These are phyloP conservation scores for Prochilodus magdalenae DNA, from an alignment of 2,113 vertebrate species.

Conservation along the genomic window DNA sequence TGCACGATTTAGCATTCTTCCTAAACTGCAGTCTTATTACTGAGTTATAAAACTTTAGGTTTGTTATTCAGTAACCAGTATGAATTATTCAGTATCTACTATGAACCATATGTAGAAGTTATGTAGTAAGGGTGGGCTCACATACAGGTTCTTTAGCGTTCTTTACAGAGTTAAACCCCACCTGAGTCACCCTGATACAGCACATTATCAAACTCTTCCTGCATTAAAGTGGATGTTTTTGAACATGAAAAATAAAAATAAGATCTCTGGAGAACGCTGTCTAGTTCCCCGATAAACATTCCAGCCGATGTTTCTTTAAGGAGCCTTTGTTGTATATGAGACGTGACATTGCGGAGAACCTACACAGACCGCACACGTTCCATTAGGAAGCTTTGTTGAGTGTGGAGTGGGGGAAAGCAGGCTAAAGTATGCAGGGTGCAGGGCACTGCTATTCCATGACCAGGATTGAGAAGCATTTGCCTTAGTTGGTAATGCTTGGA, in stretches of 20 bases:
- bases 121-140: background rate
- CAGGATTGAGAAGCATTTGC: slow-evolving; percentile 22
- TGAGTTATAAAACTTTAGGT: background rate
- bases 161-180: background rate
- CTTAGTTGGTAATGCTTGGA: slow-evolving; percentile 44
- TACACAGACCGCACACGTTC: too few species aligned
- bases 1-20: background rate
- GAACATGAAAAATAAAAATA: background rate
- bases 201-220: too few species aligned
- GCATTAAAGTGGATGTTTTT: background rate
- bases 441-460: background rate
- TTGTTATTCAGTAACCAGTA: background rate
- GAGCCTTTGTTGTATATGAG: too few species aligned
- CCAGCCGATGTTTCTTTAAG: background rate
- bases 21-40: background rate
- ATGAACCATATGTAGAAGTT: background rate
- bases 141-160: background rate
- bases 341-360: too few species aligned
- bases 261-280: background rate
- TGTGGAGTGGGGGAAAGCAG: background rate
- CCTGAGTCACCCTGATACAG: background rate
- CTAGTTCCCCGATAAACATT: background rate
- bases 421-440: background rate
- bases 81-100: background rate
- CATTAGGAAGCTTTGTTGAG: background rate